Base-by-base conservation (phyloP, 1,140 invertebrate species). In the Lepidurus couesii region DNA sequence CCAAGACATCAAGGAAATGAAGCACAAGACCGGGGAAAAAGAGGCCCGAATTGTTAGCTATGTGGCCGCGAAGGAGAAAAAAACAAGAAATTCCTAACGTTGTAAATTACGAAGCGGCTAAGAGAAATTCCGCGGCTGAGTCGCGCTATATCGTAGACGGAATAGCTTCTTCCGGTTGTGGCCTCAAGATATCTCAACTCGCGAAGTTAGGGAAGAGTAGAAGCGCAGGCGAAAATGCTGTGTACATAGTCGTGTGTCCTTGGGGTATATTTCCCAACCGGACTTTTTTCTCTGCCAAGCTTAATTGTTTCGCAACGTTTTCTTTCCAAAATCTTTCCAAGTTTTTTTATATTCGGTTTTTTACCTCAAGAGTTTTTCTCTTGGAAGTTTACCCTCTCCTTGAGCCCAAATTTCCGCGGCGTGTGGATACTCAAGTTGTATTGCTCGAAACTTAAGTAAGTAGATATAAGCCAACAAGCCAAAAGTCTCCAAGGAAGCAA, bases 81-180 rank as follows among this genome's bases (percentile, higher is more conserved):
- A 65, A 65, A 21, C 0, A 65, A 65, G 21, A 65, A 65, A 13
- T 65, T 13, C 53, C 21, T 7, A 65, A 65, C 53, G 16, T 65
- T 16, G 53, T 16, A n/a, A 65, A 21, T 65, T 65, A 65, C 53
- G 53, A 21, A 65, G 53, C 53, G 9, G 53, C 53, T 13, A 65
- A 65, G n/a, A 65, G 53, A 65, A 65, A 65, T 11, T 65, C 13
- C 53, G 6, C 34, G 34, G 34, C 34, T 4, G 34, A 34, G 13
- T 65, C 53, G 53, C 53, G 16, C 53, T 65, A 34, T 34, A 34
- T 34, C 34, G 34, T 21, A 16, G 13, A 21, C 53, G 53, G 53
- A 65, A 65, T 1, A 65, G 53, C 53, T 16, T 65, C 53, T 65
- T 65, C 53, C 53, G 53, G 53, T n/a, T 65, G 53, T 65, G 53